A percentile compares a stretch with the other conserved stretches of the same genome.
These are phyloP conservation scores for Cheirogaleus major DNA, from an alignment of 2,797 vertebrate species.

Conservation along the genomic window DNA sequence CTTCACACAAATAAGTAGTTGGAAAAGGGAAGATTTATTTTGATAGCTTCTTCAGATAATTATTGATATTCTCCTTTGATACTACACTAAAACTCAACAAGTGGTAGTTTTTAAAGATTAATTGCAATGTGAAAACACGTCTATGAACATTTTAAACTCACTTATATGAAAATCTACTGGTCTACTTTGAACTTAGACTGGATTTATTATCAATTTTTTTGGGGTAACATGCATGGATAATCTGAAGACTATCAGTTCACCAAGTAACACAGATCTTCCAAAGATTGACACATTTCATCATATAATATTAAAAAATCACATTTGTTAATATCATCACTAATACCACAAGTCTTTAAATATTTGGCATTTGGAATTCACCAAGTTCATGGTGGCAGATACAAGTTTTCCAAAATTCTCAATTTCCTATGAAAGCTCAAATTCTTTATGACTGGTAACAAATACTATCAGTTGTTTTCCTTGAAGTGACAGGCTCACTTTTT, in stretches of 20 bases:
- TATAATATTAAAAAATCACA: neutral
- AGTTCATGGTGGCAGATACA: neutral
- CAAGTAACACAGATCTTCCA: neutral
- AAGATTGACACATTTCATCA: constrained; percentile 34
- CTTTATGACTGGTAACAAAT: neutral
- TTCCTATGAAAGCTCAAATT: neutral
- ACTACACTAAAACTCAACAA: neutral
- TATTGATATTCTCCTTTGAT: neutral
- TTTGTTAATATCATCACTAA: neutral
- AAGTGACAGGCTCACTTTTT: neutral
- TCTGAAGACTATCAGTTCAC: neutral
- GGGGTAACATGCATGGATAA: neutral
- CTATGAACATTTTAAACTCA: neutral
- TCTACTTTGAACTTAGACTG: neutral
- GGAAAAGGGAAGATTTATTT: constrained; percentile 2
- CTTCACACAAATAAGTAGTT: neutral
- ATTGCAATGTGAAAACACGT: neutral
- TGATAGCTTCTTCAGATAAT: neutral
- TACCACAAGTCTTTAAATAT: neutral
- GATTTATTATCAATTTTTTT: neutral
- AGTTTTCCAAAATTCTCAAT: neutral
- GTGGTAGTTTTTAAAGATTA: neutral
- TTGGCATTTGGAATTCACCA: neutral
- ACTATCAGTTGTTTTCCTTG: neutral
- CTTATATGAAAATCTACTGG: neutral